phyloP scores from a whole-genome alignment of 2,797 vertebrate species.

The Vipera ursinii region DNA sequence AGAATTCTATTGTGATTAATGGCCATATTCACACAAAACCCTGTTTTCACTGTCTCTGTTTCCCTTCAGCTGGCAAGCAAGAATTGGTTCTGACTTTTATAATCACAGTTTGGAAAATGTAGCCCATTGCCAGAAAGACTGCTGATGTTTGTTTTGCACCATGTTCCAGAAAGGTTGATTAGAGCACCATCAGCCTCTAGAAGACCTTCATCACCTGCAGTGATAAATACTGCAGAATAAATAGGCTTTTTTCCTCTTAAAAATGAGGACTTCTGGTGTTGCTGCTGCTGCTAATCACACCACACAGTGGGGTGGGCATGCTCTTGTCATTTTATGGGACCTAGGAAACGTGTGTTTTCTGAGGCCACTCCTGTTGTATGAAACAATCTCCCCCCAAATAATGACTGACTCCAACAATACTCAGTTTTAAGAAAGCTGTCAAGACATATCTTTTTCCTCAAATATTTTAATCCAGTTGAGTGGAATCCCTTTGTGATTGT shows the following conservation, averaged over 20 bases:
- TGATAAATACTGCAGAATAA: neutral
- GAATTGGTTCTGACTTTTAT: neutral
- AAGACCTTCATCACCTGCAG: neutral
- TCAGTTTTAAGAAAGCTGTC: neutral
- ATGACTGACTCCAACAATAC: neutral
- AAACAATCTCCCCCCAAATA: neutral
- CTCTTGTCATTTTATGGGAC: neutral
- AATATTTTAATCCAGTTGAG: neutral
- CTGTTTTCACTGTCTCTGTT: slow-evolving; percentile 10
- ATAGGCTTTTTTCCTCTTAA: neutral
- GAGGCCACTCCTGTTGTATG: neutral
- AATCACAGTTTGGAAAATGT: slow-evolving; percentile 3
- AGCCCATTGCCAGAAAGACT: neutral
- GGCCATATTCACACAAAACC: slow-evolving; percentile 12
- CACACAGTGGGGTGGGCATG: neutral
- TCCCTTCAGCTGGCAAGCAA: slow-evolving; percentile 19
- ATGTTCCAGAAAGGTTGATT: slow-evolving; percentile 1
- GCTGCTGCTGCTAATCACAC: neutral
- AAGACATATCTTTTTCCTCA: neutral
- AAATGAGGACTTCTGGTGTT: neutral
- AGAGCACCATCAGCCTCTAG: neutral
- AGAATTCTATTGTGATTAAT: slow-evolving; percentile 25
- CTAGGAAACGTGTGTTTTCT: neutral
- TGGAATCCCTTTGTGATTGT: neutral
- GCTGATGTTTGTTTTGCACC: neutral